Evolutionary conservation across 2,113 vertebrate species (phyloP), one percentile per base, ranked within the genome.

Genomic region (Anarrhichthys ocellatus): DNA sequence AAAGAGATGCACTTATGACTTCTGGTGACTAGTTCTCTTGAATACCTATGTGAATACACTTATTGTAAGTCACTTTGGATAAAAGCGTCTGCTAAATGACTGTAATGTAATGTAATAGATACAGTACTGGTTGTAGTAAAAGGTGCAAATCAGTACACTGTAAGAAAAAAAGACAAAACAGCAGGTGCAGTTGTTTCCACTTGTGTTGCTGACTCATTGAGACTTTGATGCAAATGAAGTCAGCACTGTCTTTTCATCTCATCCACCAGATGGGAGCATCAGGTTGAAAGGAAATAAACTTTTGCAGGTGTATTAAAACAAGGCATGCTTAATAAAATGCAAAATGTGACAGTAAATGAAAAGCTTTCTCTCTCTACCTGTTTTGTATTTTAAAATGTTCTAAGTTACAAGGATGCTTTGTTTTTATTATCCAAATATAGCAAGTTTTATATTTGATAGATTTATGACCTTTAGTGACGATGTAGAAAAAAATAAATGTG

Each of bases 171-270:
- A 15, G 24, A 22, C 11, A 20, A 46, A 68, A 34, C 27, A 82
- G 50, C 80, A 85, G 73, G 78, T 87, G 84, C 88, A 91, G 88
- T 88, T 88, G 82, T 83, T 86, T 87, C 70, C 83, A 86, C 29
- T 80, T 71, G 85, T 76, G 75, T 58, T 70, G 74, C 77, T 88
- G 83, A 88, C 70, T 87, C 85, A 82, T 83, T 90, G 68, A 88
- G 70, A 81, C 74, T 82, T 86, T 84, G 68, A 93, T 92, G 84
- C 81, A 88, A 91, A 93, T 92, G 11, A 84, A 87, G 78, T 81
- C 65, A 81, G 44, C 72, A 64, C 69, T 84, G 80, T 90, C 78
- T 86, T 92, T 88, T 88, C 79, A 83, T 91, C 78, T 83, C 10
- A 15, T 80, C 64, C 52, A 78, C 56, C 90, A 90, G 87, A 91